Evolutionary conservation across 2,113 vertebrate genomes (phyloP), one percentile per base, ranked within the genome.

Genomic region (Phycodurus eques): DNA sequence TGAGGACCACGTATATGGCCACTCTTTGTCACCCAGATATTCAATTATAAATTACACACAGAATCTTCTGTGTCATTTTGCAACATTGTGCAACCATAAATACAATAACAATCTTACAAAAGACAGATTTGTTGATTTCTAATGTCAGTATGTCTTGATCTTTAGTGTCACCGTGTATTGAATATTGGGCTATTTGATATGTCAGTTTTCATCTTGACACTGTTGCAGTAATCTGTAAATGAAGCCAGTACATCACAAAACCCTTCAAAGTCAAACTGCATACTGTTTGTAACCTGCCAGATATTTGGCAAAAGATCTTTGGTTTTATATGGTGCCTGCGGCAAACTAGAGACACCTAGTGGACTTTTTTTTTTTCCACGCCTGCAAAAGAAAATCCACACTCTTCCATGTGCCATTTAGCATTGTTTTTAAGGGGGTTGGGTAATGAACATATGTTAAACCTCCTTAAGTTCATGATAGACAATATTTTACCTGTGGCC

Each of bases 321-420:
- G 47, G 47, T 49, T 12, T 57, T 12, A 27, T 59, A 14, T 19
- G n/a, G 22, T 59, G 27, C 13, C 9, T 43, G n/a, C 69, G 15
- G 76, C 44, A 53, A 73, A 27, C 57, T 70, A 75, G 80, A 78
- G 82, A 80, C 88, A 80, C 65, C 85, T 87, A 83, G 85, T 90
- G 89, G 87, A 75, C 54, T 76, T 62, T 79, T 14, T 56, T 56
- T 39, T 39, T 39, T 39, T 49, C 4, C 1, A 44, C 80, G 82
- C 43, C 43, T 22, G 64, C 53, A 20, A 60, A 3, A 44, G 9
- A 65, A 5, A 59, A 79, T 43, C 35, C 61, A 51, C 64, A 53
- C 43, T 31, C 74, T 78, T 71, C 81, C 88, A 89, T 90, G 84
- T 90, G 89, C 81, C 78, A 82, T n/a, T 71, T 13, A 56, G 65